Base-by-base conservation (phyloP, 1,140 invertebrate genomes). In the Arctopsyche grandis region DNA sequence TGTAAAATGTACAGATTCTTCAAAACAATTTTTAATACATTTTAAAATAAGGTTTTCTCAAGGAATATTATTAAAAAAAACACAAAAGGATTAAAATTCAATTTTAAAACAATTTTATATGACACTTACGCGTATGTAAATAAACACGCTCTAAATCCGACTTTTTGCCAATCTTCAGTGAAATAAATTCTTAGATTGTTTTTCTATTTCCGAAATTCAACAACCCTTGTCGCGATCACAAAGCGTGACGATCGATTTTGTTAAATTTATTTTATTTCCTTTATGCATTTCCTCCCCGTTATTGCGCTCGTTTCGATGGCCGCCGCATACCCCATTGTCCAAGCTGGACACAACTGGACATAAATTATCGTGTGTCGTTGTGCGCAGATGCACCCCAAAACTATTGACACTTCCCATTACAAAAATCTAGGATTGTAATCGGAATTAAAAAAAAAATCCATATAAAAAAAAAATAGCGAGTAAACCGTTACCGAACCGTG, bases 331-430 rank as follows among this genome's bases (percentile, higher is more conserved):
- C 46, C 75, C 75, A 79, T 79, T 79, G 78, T 79, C 75, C 74
- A 58, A 46, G 16, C 73, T 76, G 69, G 77, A 79, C 74, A 77
- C 78, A 52, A 56, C 80, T 77, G 78, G 80, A 82, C 80, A 82
- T 82, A 79, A 82, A 79, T 82, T 82, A 77, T 77, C 21, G 21
- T 24, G 24, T 63, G 22, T 52, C 22, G 29, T 60, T 58, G 52
- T 46, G 43, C 46, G 38, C 76, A 77, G 66, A 77, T 69, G 74
- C 38, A 71, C 69, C 38, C 69, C 43, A 24, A 56, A 74, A 58
- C 52, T 74, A 74, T 74, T 56, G 44, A 46, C 69, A 71, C 52
- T 74, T 74, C 48, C 10, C 22, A 66, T 22, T 66, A 16, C 19
- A 66, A 66, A 66, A 66, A 66, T 22, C 19, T 22, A 52, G 16